Conservation (phyloP, 2,888 invertebrate species). For the Eilema sororculum region DNA sequence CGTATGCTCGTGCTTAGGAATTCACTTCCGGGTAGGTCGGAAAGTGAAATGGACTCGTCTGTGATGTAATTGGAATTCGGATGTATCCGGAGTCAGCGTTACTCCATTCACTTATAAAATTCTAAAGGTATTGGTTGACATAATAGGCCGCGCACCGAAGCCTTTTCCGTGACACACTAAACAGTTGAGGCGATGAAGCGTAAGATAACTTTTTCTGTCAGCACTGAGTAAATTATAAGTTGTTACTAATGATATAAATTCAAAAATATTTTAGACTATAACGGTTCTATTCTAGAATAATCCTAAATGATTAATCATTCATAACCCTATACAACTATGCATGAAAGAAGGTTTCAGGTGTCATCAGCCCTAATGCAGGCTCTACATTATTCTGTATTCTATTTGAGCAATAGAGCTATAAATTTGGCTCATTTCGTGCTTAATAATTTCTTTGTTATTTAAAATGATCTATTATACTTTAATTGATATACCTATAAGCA, state of each 20-base stretch:
- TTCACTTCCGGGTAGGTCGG: conserved; percentile 87
- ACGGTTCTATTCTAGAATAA: too few relatives aligned
- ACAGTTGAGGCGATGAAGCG: conserved; percentile 68
- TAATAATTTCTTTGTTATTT: not conserved
- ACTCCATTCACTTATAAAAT: conserved; percentile 85
- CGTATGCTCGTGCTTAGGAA: conserved; percentile 86
- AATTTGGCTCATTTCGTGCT: not conserved
- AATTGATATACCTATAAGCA: not conserved
- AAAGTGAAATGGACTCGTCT: conserved; percentile 87
- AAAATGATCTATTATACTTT: not conserved
- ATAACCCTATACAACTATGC: not conserved
- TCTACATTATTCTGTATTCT: too few relatives aligned
- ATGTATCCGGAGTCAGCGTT: conserved; percentile 85
- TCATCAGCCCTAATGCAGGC: not conserved
- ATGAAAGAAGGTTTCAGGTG: not conserved
- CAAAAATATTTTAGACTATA: not conserved
- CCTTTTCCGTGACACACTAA: conserved; percentile 71
- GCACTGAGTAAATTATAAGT: conserved; percentile 50
- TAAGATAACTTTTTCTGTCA: conserved; percentile 64
- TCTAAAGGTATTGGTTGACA: conserved; percentile 82
- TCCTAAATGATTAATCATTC: not conserved
- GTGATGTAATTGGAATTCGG: conserved; percentile 87
- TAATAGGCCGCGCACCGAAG: conserved; percentile 73
- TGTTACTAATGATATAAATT: not conserved
- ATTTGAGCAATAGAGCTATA: too few relatives aligned